Evolutionary conservation across 2,113 vertebrate species (phyloP).

Genomic region (Mobula birostris): DNA sequence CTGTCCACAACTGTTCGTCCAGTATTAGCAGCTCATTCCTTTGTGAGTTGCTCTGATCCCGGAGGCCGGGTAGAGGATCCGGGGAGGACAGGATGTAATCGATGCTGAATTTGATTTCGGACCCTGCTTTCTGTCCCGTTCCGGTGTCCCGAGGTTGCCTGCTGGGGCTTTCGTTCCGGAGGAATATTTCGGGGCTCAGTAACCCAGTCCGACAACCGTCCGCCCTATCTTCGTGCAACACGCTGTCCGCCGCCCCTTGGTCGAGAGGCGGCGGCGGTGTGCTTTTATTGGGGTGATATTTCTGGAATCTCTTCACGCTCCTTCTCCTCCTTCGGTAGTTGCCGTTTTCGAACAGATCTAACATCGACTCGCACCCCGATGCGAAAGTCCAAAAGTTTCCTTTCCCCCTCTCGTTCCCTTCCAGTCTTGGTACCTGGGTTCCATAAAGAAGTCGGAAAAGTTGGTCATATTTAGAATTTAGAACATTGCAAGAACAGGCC

Average conservation of each 20-base stretch:
- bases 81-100: slow-evolving; percentile 94
- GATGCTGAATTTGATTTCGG: slow-evolving; percentile 94
- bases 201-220: slow-evolving; percentile 39
- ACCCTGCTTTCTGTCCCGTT: slow-evolving; percentile 62
- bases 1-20: slow-evolving; percentile 76
- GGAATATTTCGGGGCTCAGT: slow-evolving; percentile 56
- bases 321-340: slow-evolving; percentile 81
- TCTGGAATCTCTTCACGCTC: slow-evolving; percentile 68
- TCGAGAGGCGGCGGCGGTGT: slow-evolving; percentile 40
- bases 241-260: not conserved
- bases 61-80: slow-evolving; percentile 63
- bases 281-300: slow-evolving; percentile 46
- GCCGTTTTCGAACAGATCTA: slow-evolving; percentile 94
- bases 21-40: slow-evolving; percentile 55
- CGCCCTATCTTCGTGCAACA: slow-evolving; percentile 47
- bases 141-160: slow-evolving; percentile 51
- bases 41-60: slow-evolving; percentile 52
- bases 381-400: slow-evolving; percentile 98
- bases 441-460: slow-evolving; percentile 45
- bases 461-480: slow-evolving; percentile 49
- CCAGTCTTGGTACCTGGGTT: slow-evolving; percentile 81
- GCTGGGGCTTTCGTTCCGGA: slow-evolving; percentile 51
- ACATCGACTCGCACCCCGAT: slow-evolving; percentile 86
- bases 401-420: slow-evolving; percentile 91
- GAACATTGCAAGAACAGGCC: not conserved